Evolutionary conservation across 2,113 vertebrate species (phyloP).

Genomic region (Microtus pennsylvanicus): DNA sequence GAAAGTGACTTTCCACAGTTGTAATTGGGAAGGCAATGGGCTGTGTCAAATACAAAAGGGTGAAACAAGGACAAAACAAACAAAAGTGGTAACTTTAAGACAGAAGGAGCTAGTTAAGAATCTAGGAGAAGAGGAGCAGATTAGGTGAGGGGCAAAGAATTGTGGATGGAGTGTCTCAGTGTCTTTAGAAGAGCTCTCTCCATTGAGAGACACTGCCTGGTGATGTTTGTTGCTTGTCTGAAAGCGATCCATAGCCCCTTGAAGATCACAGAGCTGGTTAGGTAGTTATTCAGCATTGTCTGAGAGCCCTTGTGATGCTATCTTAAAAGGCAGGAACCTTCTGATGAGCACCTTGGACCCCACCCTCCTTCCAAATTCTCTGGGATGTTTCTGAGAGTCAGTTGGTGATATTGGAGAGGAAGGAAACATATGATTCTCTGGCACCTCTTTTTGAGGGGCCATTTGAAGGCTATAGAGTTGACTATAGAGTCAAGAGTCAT

Average conservation of each 20-base stretch:
- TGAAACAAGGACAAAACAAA: neutral
- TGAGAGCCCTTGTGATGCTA: no score
- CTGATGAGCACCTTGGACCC: neutral
- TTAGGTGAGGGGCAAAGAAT: neutral
- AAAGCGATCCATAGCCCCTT: neutral
- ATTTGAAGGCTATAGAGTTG: neutral
- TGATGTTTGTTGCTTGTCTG: neutral
- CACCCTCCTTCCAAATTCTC: neutral
- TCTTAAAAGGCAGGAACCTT: neutral
- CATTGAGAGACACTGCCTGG: neutral
- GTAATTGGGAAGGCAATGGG: neutral
- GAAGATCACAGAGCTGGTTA: neutral
- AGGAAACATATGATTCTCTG: neutral
- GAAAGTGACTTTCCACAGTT: neutral
- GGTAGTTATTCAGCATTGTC: neutral
- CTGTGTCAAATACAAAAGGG: neutral
- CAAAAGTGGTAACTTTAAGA: neutral
- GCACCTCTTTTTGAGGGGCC: neutral
- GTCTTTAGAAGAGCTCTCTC: neutral
- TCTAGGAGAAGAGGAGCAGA: neutral
- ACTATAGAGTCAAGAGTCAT: neutral
- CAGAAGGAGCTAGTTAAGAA: neutral
- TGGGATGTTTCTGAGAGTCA: neutral
- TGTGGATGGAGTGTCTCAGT: neutral
- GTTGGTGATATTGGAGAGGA: neutral